Base-by-base conservation (phyloP, 2,113 vertebrate species). In the Eulacestoma nigropectus region DNA sequence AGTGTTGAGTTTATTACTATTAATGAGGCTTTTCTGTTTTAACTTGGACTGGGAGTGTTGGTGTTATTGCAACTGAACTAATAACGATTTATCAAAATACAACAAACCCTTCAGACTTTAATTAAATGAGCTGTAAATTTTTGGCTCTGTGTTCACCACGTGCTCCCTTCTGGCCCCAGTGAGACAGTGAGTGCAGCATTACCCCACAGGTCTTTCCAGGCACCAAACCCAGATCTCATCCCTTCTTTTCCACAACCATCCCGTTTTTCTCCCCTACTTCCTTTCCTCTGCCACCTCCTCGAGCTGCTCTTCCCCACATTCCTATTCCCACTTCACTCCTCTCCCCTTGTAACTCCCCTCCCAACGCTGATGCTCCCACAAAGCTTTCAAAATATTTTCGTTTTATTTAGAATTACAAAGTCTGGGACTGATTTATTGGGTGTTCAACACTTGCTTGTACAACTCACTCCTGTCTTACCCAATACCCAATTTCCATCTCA, bases 91-190 rank as follows among this genome's bases (percentile, higher is more conserved):
- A 78, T 39, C 89, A 85, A 69, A 94, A 77, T 19, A 47, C 41
- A 77, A 33, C 37, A 19, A 75, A 63, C 42, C 49, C 25, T 68
- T 60, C 26, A 49, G 52, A 49, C 53, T 89, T 39, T 69, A 95
- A 91, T 87, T 65, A 82, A 92, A 57, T 2, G 6, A 90, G 67
- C 37, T 56, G 65, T 19, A 35, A 96, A 67, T 77, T 46, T 65
- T 37, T 53, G 52, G 42, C 33, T 85, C 41, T 5, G 0, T 2
- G 26, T 4, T 77, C 33, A 16, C 7, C 35, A 59, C 0, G 3
- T 6, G 23, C 35, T 84, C 41, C 59, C 11, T 62, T 27, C 44
- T 29, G 41, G 27, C n/a, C 22, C 29, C 16, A 7, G 10, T 3
- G 78, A 56, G 46, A 59, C 26, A 57, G 1, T 2, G 39, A 63